A percentile compares a stretch with the other conserved stretches of the same genome.
phyloP scores from a whole-genome alignment of 2,113 vertebrate species.

The Gorilla gorilla region DNA sequence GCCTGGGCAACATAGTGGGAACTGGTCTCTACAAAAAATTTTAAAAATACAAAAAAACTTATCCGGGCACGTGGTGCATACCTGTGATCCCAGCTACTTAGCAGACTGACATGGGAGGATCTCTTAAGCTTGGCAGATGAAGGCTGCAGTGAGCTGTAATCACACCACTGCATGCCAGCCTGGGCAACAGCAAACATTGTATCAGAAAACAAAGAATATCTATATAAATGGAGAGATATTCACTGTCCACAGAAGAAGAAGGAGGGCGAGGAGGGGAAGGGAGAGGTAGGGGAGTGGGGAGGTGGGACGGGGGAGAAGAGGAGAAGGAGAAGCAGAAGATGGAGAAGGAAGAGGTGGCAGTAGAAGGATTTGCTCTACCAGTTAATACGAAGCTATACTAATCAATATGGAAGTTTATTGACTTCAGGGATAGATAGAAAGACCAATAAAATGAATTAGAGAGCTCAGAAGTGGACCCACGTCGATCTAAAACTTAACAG shows the following conservation, averaged over 20 bases:
- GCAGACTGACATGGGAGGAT: no score
- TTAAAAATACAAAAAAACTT: no score
- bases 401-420: neutral
- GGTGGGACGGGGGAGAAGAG: neutral
- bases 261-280: neutral
- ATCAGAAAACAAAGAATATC: no score
- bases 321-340: rapidly evolving
- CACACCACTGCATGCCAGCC: no score
- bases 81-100: no score
- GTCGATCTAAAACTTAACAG: rapidly evolving
- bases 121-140: no score
- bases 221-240: neutral
- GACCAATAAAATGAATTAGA: neutral
- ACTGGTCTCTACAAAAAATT: no score
- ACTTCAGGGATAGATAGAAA: neutral
- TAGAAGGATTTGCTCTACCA: neutral
- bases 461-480: neutral
- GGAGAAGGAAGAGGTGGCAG: neutral
- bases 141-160: no score
- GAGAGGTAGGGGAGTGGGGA: neutral
- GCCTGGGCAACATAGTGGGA: no score
- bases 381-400: no score
- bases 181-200: no score
- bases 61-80: no score
- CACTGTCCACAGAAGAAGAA: neutral